These are phyloP conservation scores for Eulacestoma nigropectus DNA, from an alignment of 2,113 vertebrate genomes.

Conservation along the genomic window DNA sequence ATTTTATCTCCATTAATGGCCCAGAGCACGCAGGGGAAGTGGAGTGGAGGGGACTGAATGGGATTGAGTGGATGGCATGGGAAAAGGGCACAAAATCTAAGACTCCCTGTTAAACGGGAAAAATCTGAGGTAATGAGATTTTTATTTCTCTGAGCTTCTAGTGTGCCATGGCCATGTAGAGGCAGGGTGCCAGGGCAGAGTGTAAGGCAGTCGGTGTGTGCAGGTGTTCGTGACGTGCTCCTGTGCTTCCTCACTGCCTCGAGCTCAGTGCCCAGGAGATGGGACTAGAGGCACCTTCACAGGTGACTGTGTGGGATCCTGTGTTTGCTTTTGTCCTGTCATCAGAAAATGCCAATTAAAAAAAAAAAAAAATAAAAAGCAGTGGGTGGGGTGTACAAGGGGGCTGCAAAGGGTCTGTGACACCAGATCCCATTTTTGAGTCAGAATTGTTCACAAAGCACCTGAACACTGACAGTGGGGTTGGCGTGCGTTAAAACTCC, in stretches of 20 bases:
- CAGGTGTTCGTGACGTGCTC: background rate
- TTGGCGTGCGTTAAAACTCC: accelerated
- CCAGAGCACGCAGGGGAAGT: background rate
- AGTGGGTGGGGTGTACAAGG: accelerated
- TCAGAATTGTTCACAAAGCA: background rate
- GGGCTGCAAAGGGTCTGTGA: background rate
- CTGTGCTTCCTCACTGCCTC: background rate
- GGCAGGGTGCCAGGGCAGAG: background rate
- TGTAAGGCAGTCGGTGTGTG: background rate
- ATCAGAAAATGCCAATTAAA: background rate
- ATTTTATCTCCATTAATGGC: background rate
- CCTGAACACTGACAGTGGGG: too few relatives aligned
- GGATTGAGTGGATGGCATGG: background rate
- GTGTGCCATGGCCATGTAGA: background rate
- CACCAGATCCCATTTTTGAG: background rate
- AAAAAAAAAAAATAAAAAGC: accelerated
- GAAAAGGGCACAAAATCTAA: background rate
- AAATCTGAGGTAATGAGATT: background rate
- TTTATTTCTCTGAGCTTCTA: background rate
- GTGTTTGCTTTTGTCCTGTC: background rate
- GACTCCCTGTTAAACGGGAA: background rate
- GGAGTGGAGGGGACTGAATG: background rate
- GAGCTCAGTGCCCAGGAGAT: background rate
- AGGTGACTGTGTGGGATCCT: background rate
- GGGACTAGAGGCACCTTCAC: background rate